phyloP scores from a whole-genome alignment of 2,113 vertebrate species.

The rat (Rattus norvegicus) region DNA sequence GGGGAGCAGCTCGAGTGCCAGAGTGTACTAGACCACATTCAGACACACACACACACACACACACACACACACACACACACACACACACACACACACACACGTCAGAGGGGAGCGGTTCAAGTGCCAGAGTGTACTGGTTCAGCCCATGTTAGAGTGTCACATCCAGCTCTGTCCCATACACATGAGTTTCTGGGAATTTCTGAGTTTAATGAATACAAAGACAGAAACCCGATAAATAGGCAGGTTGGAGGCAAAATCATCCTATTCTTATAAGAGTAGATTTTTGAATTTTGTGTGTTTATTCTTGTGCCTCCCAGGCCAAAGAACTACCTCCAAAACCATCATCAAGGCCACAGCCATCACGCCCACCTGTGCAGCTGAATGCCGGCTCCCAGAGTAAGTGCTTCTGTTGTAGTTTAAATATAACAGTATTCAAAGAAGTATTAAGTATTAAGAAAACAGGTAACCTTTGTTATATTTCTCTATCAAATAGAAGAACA shows the following conservation, averaged over 20 bases:
- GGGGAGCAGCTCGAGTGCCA: too few species aligned
- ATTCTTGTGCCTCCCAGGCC: slow-evolving; percentile 66
- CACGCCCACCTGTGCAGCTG: neutral
- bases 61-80: neutral
- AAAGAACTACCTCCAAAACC: slow-evolving; percentile 81
- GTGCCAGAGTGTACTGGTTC: neutral
- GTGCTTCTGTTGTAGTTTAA: neutral
- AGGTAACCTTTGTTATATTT: neutral
- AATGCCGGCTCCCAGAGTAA: slow-evolving; percentile 50
- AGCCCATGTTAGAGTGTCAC: fast-evolving
- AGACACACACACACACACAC: too few species aligned
- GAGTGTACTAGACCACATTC: too few species aligned
- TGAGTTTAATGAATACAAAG: fast-evolving
- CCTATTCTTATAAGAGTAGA: neutral
- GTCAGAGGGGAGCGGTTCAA: too few species aligned
- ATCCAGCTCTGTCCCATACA: fast-evolving
- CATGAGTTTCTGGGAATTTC: fast-evolving
- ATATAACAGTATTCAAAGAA: neutral
- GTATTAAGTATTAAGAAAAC: slow-evolving; percentile 3
- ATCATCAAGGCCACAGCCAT: slow-evolving; percentile 68
- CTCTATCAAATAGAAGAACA: neutral
- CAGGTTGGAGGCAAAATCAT: fast-evolving
- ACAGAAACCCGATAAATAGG: fast-evolving
- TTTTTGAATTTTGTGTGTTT: neutral
- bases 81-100: neutral